Conservation (phyloP, 1,140 invertebrate species). For the Drosophila melanogaster region DNA sequence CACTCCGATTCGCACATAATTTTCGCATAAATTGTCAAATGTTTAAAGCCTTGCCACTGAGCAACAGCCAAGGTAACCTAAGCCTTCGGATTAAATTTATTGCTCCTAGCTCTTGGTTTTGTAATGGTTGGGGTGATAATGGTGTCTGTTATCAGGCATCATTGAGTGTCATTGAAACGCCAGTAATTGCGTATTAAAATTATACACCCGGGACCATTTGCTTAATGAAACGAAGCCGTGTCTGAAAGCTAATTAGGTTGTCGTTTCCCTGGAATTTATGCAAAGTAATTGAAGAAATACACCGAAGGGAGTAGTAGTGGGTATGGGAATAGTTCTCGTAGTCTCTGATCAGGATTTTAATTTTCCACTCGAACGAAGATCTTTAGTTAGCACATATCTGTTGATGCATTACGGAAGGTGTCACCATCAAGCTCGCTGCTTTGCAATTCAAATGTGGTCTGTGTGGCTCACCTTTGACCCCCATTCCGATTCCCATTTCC, state of each 20-base stretch:
- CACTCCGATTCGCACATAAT: constrained; percentile 77
- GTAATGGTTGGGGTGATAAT: constrained; percentile 5
- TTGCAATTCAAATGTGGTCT: constrained; percentile 39
- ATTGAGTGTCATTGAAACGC: constrained; percentile 75
- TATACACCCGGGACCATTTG: constrained; percentile 77
- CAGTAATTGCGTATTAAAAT: constrained; percentile 81
- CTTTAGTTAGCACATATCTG: constrained; percentile 1
- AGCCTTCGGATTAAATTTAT: constrained; percentile 73
- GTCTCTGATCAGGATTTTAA: constrained; percentile 27
- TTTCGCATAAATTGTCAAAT: constrained; percentile 81
- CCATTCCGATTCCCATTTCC: not conserved
- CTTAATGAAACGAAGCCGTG: constrained; percentile 78
- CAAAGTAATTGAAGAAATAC: constrained; percentile 47
- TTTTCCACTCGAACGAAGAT: constrained; percentile 36
- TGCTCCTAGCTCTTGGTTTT: constrained; percentile 45
- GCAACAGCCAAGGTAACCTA: constrained; percentile 57
- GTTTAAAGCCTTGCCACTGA: constrained; percentile 58
- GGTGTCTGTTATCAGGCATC: constrained; percentile 60
- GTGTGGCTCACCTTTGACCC: constrained; percentile 29
- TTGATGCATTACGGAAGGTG: constrained; percentile 16
- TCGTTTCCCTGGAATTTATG: constrained; percentile 55
- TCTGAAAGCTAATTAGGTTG: constrained; percentile 75
- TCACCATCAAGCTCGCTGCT: constrained; percentile 14
- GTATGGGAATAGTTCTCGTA: constrained; percentile 20
- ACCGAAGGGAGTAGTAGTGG: not conserved